Base-by-base conservation (phyloP, 2,113 vertebrate species). In the Corvus moneduloides region DNA sequence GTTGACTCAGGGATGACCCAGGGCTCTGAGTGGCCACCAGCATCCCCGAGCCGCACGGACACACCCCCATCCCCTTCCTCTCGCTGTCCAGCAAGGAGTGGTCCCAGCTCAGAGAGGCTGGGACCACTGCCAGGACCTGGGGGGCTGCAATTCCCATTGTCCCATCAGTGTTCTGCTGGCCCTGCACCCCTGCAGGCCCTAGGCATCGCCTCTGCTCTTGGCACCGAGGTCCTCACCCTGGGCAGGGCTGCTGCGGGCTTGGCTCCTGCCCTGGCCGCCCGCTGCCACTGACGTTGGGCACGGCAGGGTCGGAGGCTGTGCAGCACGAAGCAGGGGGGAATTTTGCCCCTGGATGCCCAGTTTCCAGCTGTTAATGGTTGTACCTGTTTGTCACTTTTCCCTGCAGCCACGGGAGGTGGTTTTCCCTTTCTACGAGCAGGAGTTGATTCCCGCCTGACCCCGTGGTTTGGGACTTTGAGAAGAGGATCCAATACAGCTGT, bases 31-130 rank as follows among this genome's bases (percentile, higher is more conserved):
- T 26, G 23, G 26, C 44, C 12, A 1, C 17, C 39, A 24, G 48
- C 55, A 11, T 4, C 68, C 44, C 41, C 0, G 5, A 20, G 27
- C 15, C 20, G 3, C 30, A 2, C 0, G 6, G 59, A 32, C 30
- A 7, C 1, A 7, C 9, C 13, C 21, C 18, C 8, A 8, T 5
- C 48, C 37, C 43, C 21, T 28, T 7, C 13, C 33, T 20, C 28
- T 21, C 9, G 0, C 27, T 32, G 49, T 0, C 35, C 1, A 1
- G 16, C 6, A 1, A 7, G 73, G 58, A 56, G 44, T 6, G 4
- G 6, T 13, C 23, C 33, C 2, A 0, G 16, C 12, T 41, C 39
- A 41, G 39, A 41, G 39, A 41, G 39, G 58, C 46, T 2, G 5
- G 58, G 33, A 41, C 12, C 1, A 2, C 52, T 54, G 49, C 56